phyloP scores from a whole-genome alignment of 2,797 vertebrate species.

The Paramormyrops hopkinsi region DNA sequence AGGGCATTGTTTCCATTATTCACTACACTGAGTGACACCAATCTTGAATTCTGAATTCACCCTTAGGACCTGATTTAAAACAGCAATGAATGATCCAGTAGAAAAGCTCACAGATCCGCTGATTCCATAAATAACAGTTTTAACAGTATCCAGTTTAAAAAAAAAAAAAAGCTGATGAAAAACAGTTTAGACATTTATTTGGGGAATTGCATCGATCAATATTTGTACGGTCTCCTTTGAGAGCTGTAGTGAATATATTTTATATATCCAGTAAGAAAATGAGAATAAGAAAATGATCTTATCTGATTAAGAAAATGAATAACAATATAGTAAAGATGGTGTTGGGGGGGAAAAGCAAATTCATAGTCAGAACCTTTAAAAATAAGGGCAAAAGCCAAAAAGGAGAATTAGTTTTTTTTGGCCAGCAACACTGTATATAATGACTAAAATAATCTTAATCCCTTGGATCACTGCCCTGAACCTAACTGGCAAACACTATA shows the following conservation, averaged over 20 bases:
- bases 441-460: conserved; percentile 11
- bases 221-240: not conserved
- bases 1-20: not conserved
- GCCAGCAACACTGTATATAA: not conserved
- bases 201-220: not conserved
- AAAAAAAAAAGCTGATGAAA: not conserved
- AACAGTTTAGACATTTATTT: not conserved
- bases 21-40: not conserved
- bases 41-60: not conserved
- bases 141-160: not conserved
- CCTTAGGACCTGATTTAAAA: not conserved
- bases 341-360: not conserved
- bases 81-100: not conserved
- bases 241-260: not conserved
- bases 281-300: conserved; percentile 4
- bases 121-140: not conserved
- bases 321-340: conserved; percentile 7
- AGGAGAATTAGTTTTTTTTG: conserved; percentile 6
- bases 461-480: not conserved
- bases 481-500: conserved; percentile 14
- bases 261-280: not conserved
- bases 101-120: not conserved
- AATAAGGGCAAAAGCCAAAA: not conserved
- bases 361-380: not conserved
- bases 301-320: not conserved